Evolutionary conservation across 2,797 vertebrate genomes (phyloP).

Genomic region (Heterohyrax brucei): DNA sequence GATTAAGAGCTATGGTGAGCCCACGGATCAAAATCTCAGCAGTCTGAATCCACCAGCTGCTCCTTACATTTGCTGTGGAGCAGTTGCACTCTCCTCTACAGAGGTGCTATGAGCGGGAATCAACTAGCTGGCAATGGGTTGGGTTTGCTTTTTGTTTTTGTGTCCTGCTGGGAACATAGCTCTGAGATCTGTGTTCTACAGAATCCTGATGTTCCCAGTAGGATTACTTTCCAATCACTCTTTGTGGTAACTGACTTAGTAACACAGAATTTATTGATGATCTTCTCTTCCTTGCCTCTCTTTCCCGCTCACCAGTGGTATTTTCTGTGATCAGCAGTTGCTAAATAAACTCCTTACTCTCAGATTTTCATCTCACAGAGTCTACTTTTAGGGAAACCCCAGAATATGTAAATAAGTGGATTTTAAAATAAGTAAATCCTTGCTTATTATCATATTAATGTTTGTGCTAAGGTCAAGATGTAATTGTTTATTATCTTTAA

Average conservation of each 20-base stretch:
- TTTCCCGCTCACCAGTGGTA: not conserved
- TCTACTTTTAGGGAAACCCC: slow-evolving; percentile 20
- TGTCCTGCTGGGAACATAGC: not conserved
- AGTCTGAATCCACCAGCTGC: no score
- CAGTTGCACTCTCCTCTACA: no score
- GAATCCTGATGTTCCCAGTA: not conserved
- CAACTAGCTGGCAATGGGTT: no score
- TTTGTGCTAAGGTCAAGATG: not conserved
- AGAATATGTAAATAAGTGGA: not conserved
- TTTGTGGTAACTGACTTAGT: not conserved
- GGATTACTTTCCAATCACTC: not conserved
- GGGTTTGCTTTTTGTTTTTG: no score
- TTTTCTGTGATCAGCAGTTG: not conserved
- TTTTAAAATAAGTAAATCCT: slow-evolving; percentile 39
- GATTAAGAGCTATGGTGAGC: no score
- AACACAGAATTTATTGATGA: not conserved
- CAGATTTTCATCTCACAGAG: not conserved
- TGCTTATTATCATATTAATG: not conserved
- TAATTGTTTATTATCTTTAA: not conserved
- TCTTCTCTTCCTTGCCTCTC: not conserved
- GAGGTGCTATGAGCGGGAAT: no score
- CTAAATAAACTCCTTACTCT: not conserved
- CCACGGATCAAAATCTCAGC: no score
- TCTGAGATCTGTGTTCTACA: not conserved
- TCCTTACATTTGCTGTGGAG: no score